These are phyloP conservation scores for Byasa hedistus DNA, from an alignment of 2,888 invertebrate genomes.

Conservation along the genomic window DNA sequence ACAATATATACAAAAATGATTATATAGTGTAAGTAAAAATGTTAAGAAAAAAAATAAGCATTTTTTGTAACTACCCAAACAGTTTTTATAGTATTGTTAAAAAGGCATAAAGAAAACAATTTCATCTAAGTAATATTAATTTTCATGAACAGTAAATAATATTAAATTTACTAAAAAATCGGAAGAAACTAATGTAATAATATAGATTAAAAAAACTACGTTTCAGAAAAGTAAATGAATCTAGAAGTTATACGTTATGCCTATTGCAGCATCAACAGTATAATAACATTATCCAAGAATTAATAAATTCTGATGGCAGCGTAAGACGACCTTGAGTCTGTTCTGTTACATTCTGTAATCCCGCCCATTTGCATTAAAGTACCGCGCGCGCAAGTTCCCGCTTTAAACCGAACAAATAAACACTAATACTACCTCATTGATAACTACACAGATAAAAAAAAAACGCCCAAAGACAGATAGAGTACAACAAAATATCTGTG, in stretches of 20 bases:
- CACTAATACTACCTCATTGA: not conserved
- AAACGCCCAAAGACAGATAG: not conserved
- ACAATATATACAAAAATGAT: too few relatives aligned
- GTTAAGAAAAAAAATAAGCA: too few relatives aligned
- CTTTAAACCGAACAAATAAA: constrained; percentile 4
- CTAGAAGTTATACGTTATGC: too few relatives aligned
- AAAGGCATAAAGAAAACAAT: too few relatives aligned
- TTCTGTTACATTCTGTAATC: constrained; percentile 16
- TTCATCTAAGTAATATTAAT: too few relatives aligned
- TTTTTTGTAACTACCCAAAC: too few relatives aligned
- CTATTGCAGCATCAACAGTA: constrained; percentile 9
- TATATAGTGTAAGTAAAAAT: too few relatives aligned
- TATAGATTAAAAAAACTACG: not conserved
- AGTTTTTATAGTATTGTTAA: too few relatives aligned
- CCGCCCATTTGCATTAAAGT: constrained; percentile 21
- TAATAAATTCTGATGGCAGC: constrained; percentile 18
- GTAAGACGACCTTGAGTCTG: constrained; percentile 26
- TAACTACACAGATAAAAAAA: constrained; percentile 9
- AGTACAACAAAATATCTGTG: constrained; percentile 11
- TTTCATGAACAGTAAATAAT: too few relatives aligned
- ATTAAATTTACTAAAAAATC: too few relatives aligned
- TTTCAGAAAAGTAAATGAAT: not conserved
- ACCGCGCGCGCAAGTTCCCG: not conserved
- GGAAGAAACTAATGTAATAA: too few relatives aligned
- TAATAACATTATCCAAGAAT: constrained; percentile 21